phyloP scores from a whole-genome alignment of 1,140 invertebrate genomes.

The Manduca sexta region DNA sequence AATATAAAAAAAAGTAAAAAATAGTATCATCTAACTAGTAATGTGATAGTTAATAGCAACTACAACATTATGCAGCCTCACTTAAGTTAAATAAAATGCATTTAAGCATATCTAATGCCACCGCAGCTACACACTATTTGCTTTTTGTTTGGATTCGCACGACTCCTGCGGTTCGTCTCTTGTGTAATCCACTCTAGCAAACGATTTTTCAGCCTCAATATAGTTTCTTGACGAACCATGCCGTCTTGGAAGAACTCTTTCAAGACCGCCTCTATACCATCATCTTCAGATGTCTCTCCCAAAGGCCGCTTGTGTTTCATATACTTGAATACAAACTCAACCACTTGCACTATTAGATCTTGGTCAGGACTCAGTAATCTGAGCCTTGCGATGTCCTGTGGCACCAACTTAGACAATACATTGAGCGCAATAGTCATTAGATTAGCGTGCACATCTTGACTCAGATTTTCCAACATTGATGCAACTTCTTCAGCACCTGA shows the following conservation, averaged over 20 bases:
- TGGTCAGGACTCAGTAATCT: conserved; percentile 52
- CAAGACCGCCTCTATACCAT: conserved; percentile 45
- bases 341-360: conserved; percentile 53
- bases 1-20: too few species aligned
- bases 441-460: conserved; percentile 48
- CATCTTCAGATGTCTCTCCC: conserved; percentile 41
- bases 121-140: conserved; percentile 43
- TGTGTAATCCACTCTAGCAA: conserved; percentile 37
- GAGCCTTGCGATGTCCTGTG: conserved; percentile 44
- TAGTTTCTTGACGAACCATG: conserved; percentile 42
- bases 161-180: conserved; percentile 28
- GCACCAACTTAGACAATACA: conserved; percentile 43
- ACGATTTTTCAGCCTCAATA: conserved; percentile 41
- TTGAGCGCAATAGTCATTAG: conserved; percentile 57
- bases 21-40: too few species aligned
- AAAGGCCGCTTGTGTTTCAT: conserved; percentile 53
- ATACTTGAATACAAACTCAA: conserved; percentile 60
- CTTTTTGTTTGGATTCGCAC: conserved; percentile 39
- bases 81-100: too few species aligned
- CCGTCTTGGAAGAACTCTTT: conserved; percentile 66
- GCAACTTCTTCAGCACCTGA: conserved; percentile 50
- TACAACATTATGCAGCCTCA: too few species aligned
- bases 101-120: conserved; percentile 45
- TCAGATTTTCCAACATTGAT: conserved; percentile 43
- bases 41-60: too few species aligned